A percentile compares a stretch with the other conserved stretches of the same genome.
phyloP scores from a whole-genome alignment of 2,113 vertebrate genomes.

The Tapirus terrestris region DNA sequence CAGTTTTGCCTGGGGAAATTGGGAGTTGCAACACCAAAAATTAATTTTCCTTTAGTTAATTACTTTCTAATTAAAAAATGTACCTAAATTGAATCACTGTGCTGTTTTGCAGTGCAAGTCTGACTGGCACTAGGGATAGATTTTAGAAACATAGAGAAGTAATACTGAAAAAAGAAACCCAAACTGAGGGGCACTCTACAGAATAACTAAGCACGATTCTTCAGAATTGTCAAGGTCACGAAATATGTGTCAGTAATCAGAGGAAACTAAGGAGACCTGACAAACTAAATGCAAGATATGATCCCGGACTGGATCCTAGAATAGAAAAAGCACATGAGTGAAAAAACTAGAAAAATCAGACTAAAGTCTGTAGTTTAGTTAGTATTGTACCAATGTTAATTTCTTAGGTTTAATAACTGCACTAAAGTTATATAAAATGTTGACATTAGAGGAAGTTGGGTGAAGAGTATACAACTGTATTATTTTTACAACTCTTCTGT shows the following conservation, averaged over 20 bases:
- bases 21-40: conserved; percentile 18
- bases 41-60: conserved; percentile 60
- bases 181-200: background rate
- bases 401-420: background rate
- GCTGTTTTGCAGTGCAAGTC: background rate
- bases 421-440: background rate
- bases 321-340: background rate
- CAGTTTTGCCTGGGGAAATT: background rate
- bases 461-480: background rate
- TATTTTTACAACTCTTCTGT: background rate
- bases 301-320: background rate
- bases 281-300: background rate
- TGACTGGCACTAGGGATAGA: background rate
- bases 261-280: background rate
- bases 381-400: background rate
- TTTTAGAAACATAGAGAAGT: background rate
- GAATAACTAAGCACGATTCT: background rate
- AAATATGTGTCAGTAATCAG: background rate
- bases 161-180: background rate
- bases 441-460: background rate
- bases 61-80: conserved; percentile 67
- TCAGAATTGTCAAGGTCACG: background rate
- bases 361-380: background rate
- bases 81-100: conserved; percentile 38
- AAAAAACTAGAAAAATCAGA: background rate